Evolutionary conservation across 2,888 invertebrate genomes (phyloP), one percentile per base, ranked within the genome.

Genomic region (Cerastis leucographa): DNA sequence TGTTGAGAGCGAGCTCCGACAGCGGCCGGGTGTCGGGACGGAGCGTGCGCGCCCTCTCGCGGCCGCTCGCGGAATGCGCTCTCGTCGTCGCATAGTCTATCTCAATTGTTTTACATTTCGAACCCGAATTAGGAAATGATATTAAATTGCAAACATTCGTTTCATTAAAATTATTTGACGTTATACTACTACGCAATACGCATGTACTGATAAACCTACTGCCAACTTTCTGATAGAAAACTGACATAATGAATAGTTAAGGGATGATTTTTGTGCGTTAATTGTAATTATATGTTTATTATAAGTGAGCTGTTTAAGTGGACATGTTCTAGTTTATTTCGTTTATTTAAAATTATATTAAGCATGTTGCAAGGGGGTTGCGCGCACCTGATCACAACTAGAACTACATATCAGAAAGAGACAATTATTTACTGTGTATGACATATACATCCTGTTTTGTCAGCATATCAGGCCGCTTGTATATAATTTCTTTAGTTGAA

Each of bases 311-410:
- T 91, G 94, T 94, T 94, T 92, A 93, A 92, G 94, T 94, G 95
- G 91, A 93, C 93, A 93, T 90, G 92, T 93, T 94, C 94, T 96
- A 95, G 95, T 94, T 95, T 95, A 95, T 94, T 95, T 94, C 88
- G 92, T 95, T 96, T 94, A 95, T 96, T 95, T 95, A 94, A 95
- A 91, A 91, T 92, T 84, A 88, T 84, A 89, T 91, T 94, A 94
- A 94, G 94, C 91, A 94, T 93, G 95, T 94, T 92, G 93, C 91
- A 88, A 83, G 93, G 94, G 89, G 93, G 89, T 89, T 90, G 91
- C 92, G 92, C 92, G 94, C 92, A 68, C 76, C 49, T 64, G 79
- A 67, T 86, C 87, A 78, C 85, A 75, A 62, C 76, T 81, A 73
- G 64, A 71, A 84, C 84, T 79, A 94, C 95, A 96, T 95, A 95